Conservation (phyloP, 2,113 vertebrate genomes). For the Rousettus leschenaultii region DNA sequence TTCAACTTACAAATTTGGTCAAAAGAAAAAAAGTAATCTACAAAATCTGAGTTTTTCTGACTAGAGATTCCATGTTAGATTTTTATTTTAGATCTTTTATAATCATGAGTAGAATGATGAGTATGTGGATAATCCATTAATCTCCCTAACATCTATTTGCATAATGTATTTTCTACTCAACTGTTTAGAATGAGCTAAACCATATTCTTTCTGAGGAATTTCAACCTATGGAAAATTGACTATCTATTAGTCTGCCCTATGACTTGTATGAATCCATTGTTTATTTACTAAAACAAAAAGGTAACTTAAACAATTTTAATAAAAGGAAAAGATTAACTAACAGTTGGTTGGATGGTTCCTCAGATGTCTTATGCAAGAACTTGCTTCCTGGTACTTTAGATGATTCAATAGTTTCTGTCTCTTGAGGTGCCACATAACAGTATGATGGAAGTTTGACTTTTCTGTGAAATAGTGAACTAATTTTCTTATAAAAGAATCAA, state of each 20-base stretch:
- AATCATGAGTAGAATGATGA: neutral
- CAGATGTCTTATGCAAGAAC: neutral
- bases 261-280: neutral
- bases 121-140: neutral
- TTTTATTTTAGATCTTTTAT: neutral
- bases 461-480: neutral
- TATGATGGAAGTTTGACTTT: neutral
- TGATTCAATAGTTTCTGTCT: neutral
- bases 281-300: neutral
- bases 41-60: neutral
- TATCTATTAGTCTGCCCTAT: neutral
- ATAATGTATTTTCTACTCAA: neutral
- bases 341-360: neutral
- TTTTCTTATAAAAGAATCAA: neutral
- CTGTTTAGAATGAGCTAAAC: neutral
- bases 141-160: neutral
- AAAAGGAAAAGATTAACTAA: neutral
- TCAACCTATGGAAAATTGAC: neutral
- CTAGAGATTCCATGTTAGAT: neutral
- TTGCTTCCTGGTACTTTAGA: neutral
- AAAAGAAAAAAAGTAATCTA: neutral
- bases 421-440: neutral
- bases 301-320: neutral
- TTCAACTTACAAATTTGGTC: neutral
- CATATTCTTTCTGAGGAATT: neutral